These are phyloP conservation scores for Paedocypris micromegethes DNA, from an alignment of 2,797 vertebrate genomes.

Conservation along the genomic window DNA sequence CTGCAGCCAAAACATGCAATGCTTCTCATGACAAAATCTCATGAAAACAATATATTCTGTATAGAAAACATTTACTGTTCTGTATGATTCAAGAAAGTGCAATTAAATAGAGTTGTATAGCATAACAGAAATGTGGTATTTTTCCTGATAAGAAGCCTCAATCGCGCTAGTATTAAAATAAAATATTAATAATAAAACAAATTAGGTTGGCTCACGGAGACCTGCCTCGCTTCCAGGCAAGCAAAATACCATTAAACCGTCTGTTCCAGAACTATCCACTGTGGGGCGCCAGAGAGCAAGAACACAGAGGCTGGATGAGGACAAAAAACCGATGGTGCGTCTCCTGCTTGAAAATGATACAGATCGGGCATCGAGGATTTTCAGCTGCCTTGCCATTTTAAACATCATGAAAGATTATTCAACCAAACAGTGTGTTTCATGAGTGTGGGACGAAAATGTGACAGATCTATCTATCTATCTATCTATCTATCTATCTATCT, in stretches of 20 bases:
- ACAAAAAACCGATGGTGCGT: not conserved
- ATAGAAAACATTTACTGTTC: too few species aligned
- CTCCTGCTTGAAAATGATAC: constrained; percentile 7
- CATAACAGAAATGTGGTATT: too few species aligned
- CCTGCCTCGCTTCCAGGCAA: constrained; percentile 41
- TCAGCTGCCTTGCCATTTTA: not conserved
- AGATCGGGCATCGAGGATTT: not conserved
- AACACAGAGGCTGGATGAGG: constrained; percentile 19
- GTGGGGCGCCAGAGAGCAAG: constrained; percentile 30
- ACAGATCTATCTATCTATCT: too few species aligned
- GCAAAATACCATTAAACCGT: constrained; percentile 38
- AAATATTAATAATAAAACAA: too few species aligned
- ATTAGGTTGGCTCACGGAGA: not conserved
- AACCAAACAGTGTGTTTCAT: too few species aligned
- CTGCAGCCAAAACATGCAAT: constrained; percentile 2
- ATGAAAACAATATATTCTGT: not conserved
- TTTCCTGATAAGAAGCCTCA: too few species aligned
- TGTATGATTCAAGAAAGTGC: too few species aligned
- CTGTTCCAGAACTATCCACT: constrained; percentile 25
- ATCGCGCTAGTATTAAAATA: too few species aligned
- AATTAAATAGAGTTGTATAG: too few species aligned
- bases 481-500: too few species aligned
- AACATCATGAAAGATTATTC: too few species aligned
- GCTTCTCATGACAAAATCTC: constrained; percentile 32
- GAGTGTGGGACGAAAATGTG: too few species aligned